Conservation (phyloP, 64 coral and sea anemone species). For the Montipora efflorescens region DNA sequence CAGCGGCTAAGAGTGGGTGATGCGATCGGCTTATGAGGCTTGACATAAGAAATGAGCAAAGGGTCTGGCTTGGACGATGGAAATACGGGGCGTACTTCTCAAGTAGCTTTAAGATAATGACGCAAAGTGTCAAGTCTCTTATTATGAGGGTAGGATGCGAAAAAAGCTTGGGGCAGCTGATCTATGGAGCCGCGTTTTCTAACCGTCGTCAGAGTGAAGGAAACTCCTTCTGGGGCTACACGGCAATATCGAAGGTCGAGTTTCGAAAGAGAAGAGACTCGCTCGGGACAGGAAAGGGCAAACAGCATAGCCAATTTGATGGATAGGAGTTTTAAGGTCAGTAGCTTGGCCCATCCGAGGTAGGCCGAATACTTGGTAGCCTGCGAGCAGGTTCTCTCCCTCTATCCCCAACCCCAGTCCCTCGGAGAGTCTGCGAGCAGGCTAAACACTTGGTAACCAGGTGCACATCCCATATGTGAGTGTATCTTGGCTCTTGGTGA, state of each 20-base stretch:
- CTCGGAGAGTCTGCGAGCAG: neutral
- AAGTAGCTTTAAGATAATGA: conserved; percentile 7
- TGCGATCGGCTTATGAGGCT: conserved; percentile 7
- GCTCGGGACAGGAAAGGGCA: neutral
- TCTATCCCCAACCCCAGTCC: too few species aligned
- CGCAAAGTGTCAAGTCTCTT: neutral
- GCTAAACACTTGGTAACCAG: neutral
- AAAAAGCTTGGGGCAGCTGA: neutral
- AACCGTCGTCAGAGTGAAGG: neutral
- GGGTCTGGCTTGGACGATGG: neutral
- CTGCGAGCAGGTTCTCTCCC: too few species aligned
- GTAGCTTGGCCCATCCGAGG: neutral
- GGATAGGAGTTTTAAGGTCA: neutral
- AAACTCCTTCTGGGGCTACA: conserved; percentile 18
- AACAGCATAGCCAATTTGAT: conserved; percentile 29
- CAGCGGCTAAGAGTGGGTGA: conserved; percentile 11
- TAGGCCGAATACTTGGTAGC: neutral
- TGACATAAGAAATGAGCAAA: conserved; percentile 1
- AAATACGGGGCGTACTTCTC: neutral
- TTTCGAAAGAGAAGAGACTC: too few species aligned
- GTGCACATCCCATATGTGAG: neutral
- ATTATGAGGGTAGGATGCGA: neutral
- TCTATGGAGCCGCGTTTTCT: neutral
- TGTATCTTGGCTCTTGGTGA: neutral
- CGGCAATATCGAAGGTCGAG: too few species aligned